phyloP scores from a whole-genome alignment of 2,797 vertebrate genomes.

The Schizothorax lantsangensis region DNA sequence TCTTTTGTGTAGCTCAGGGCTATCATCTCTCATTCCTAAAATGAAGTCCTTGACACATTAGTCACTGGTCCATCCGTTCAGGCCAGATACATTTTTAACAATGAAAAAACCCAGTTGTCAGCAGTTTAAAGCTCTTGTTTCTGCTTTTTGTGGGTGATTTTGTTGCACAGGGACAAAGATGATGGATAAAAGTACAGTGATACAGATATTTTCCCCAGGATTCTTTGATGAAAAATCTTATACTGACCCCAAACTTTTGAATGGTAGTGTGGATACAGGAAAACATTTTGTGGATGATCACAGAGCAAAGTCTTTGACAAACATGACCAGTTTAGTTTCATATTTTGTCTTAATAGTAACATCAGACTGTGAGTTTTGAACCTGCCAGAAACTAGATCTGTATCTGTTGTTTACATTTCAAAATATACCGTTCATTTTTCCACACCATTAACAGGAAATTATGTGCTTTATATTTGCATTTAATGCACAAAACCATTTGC shows the following conservation, averaged over 20 bases:
- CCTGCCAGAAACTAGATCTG: not conserved
- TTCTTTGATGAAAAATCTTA: not conserved
- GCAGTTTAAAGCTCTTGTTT: conserved; percentile 7
- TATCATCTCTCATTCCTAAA: conserved; percentile 1
- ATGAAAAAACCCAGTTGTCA: conserved; percentile 35
- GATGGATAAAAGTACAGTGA: not conserved
- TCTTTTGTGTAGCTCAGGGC: conserved; percentile 23
- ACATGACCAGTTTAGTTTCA: not conserved
- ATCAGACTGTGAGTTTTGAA: conserved; percentile 11
- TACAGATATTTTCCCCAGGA: not conserved
- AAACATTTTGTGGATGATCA: not conserved
- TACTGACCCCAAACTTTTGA: not conserved
- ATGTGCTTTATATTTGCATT: conserved; percentile 24
- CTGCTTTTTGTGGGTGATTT: conserved; percentile 6
- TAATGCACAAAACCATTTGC: conserved; percentile 25
- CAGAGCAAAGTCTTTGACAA: not conserved
- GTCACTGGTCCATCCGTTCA: not conserved
- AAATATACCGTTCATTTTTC: not conserved
- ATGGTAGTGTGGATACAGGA: not conserved
- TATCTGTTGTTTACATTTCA: conserved; percentile 19
- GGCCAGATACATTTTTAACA: conserved; percentile 20
- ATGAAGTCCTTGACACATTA: conserved; percentile 39
- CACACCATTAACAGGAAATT: conserved; percentile 20
- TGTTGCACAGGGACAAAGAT: not conserved
- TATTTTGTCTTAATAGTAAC: not conserved